Base-by-base conservation (phyloP, 1,140 invertebrate species). In the Meloidogyne hapla region DNA sequence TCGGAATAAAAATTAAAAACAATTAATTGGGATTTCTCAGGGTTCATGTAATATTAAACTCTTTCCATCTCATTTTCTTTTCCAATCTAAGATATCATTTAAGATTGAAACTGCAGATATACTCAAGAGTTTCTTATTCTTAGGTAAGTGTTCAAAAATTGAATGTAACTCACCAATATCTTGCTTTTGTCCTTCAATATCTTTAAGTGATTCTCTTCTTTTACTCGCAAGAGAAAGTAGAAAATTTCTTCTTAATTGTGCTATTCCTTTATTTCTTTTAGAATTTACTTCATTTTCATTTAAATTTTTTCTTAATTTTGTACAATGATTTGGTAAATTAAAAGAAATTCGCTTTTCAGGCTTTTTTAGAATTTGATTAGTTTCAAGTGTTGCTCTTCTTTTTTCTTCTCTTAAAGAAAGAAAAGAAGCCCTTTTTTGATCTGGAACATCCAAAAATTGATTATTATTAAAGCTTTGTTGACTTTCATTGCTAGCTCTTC, bases 291-390 rank as follows among this genome's bases (percentile, higher is more conserved):
- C 42, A 42, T 26, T 64, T 4, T 42, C n/a, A 67, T 67, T 65
- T 38, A 62, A 63, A 23, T 18, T 12, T 56, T 73, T 38, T 63
- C 23, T 64, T 21, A 63, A 33, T 42, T 64, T 64, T 72, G 45
- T 18, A 25, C 18, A 23, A 9, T 56, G 25, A 56, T 56, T 2
- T 6, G 71, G 71, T 40, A 73, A 63, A 73, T 73, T 73, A 38
- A 73, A 73, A 2, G 71, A 73, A 73, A 73, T 73, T 15, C 71
- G 21, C 23, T 73, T 73, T 33, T 12, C 21, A 21, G 71, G 26
- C n/a, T n/a, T 56, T 33, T 33, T 33, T 33, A 33, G 9, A 56
- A n/a, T 56, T 33, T 63, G 48, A 33, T 28, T 13, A n/a, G 40
- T 26, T 63, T 56, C 18, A 64, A 61, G 9, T 8, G 15, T 70